Evolutionary conservation across 2,797 vertebrate genomes (phyloP), one percentile per base, ranked within the genome.

Genomic region (Ataeniobius toweri): DNA sequence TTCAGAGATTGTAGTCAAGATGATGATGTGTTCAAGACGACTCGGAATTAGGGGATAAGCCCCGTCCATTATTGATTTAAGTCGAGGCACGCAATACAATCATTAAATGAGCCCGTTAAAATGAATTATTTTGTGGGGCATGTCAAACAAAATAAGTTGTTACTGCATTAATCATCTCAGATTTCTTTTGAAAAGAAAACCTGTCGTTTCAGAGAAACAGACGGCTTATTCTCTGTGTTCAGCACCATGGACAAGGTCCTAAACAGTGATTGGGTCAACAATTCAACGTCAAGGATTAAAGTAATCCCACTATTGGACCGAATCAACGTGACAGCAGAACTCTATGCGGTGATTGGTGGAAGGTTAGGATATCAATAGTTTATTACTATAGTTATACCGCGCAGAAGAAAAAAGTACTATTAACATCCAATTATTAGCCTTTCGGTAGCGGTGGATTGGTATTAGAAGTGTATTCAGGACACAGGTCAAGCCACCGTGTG

Each of bases 221-320:
- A 5, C 63, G 3, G 3, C 5, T n/a, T 53, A n/a, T n/a, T 69
- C 36, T 46, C 22, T 65, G 16, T 13, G 28, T 73, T 93, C 94
- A 94, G 94, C 78, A 93, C 93, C 93, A 89, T 79, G 93, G 92
- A 94, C 91, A 93, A 93, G 81, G 92, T 86, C 81, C 81, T 44
- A 7, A 20, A 41, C 80, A 1, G 51, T 48, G 87, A 94, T 94
- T 94, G 93, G 92, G 16, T 86, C 72, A 83, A 59, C 20, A 69
- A 65, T 10, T 41, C 61, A 50, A 74, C 86, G 84, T 88, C 85
- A 75, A 55, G 91, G 90, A 92, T 93, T 93, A 92, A 36, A 79
- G 81, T 80, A 75, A 89, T 83, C 79, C 50, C 65, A 78, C 85
- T 31, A 94, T 93, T 94, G 93, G 93, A 89, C 85, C 67, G 84